Conservation (phyloP, 2,888 invertebrate species). For the Epirrita christyi region DNA sequence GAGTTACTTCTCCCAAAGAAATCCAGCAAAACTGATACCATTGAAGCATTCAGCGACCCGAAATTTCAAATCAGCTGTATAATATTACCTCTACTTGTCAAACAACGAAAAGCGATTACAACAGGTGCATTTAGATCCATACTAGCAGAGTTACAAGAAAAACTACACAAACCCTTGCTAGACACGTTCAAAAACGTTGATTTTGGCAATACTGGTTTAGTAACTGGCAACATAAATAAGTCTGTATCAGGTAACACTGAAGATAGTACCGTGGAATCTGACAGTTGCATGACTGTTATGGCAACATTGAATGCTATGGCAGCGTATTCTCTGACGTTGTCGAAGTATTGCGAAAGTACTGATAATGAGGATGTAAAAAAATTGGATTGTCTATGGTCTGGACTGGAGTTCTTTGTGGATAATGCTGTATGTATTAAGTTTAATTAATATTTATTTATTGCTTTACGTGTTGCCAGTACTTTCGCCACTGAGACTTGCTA, state of each 20-base stretch:
- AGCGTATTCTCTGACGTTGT: conserved; percentile 69
- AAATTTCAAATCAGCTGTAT: conserved; percentile 73
- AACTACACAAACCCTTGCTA: conserved; percentile 64
- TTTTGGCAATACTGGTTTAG: conserved; percentile 53
- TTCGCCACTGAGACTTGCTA: no score
- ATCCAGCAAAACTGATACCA: conserved; percentile 48
- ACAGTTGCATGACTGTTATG: conserved; percentile 42
- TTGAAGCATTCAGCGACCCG: conserved; percentile 66
- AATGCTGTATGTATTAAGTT: conserved; percentile 70
- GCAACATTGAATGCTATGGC: conserved; percentile 74
- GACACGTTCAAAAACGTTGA: conserved; percentile 68
- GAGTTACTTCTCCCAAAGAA: conserved; percentile 61
- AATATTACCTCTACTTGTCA: conserved; percentile 69
- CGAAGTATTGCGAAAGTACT: conserved; percentile 71
- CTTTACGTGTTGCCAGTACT: no score
- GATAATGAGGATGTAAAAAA: conserved; percentile 64
- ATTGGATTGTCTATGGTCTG: conserved; percentile 67
- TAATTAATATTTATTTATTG: neutral
- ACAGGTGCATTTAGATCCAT: conserved; percentile 68
- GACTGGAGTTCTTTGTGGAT: conserved; percentile 66
- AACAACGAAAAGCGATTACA: conserved; percentile 70
- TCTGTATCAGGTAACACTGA: conserved; percentile 52
- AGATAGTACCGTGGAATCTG: conserved; percentile 55
- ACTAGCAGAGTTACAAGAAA: conserved; percentile 73
- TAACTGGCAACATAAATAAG: conserved; percentile 3